A percentile compares a stretch with the other conserved stretches of the same genome.
phyloP scores from a whole-genome alignment of 2,113 vertebrate genomes.

The Catagonus wagneri region DNA sequence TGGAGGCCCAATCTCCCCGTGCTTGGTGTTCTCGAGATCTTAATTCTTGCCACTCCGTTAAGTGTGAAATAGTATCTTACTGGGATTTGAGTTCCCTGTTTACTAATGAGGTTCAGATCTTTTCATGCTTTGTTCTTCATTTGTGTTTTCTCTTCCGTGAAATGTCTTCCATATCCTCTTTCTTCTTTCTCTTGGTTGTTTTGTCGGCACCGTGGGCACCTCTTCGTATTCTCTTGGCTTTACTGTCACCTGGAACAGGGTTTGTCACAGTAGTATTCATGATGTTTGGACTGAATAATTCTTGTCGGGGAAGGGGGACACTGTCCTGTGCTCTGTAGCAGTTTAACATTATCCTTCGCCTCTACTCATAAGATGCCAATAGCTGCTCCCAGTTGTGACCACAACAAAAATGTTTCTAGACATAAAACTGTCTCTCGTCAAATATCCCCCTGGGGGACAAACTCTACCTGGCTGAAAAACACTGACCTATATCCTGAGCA shows the following conservation, averaged over 20 bases:
- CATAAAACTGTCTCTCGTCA: not conserved
- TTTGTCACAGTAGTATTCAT: not conserved
- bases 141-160: conserved; percentile 56
- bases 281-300: not conserved
- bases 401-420: not conserved
- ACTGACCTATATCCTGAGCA: not conserved
- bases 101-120: conserved; percentile 28
- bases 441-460: not conserved
- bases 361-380: not conserved
- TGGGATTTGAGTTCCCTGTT: conserved; percentile 49
- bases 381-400: not conserved
- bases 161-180: not conserved
- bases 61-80: conserved; percentile 57
- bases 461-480: not conserved
- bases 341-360: not conserved
- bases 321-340: not conserved
- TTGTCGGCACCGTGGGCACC: not conserved
- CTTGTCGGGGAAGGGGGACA: not conserved
- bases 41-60: conserved; percentile 52
- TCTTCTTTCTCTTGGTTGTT: not conserved
- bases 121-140: conserved; percentile 40
- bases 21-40: not conserved
- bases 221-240: not conserved
- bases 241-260: not conserved
- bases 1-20: not conserved